Conservation (phyloP, 64 coral and sea anemone species). For the Acropora tenuis region DNA sequence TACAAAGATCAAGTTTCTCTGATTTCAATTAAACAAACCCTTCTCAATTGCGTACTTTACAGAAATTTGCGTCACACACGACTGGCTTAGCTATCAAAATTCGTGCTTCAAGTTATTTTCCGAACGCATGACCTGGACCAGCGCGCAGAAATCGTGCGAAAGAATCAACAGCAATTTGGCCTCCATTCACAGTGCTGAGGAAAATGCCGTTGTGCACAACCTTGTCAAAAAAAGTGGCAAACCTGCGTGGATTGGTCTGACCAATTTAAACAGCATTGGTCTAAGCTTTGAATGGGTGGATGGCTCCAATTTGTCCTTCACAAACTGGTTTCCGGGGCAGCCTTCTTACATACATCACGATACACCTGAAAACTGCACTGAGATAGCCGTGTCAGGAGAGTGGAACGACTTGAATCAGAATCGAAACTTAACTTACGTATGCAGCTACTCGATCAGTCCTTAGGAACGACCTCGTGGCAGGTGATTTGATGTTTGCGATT, state of each 20-base stretch:
- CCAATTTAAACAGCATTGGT: neutral
- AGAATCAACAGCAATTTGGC: neutral
- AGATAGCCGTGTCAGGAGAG: neutral
- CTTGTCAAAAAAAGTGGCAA: no score
- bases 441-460: neutral
- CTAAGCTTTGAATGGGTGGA: constrained; percentile 8
- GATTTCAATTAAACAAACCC: neutral
- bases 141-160: neutral
- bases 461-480: neutral
- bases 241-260: constrained; percentile 11
- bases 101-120: constrained; percentile 21
- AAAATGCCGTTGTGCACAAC: neutral
- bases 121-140: neutral
- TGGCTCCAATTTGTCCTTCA: neutral
- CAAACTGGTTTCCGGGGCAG: neutral
- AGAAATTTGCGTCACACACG: constrained; percentile 1
- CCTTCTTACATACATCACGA: neutral
- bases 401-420: neutral
- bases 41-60: neutral
- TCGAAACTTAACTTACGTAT: neutral
- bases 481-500: no score
- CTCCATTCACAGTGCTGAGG: neutral
- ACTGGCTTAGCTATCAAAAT: neutral
- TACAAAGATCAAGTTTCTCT: no score
- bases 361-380: neutral